Percentiles rank a stretch among this genome's conserved stretches.
These are phyloP conservation scores for Drosophila arawakana DNA, from an alignment of 1,140 invertebrate species.

Conservation along the genomic window DNA sequence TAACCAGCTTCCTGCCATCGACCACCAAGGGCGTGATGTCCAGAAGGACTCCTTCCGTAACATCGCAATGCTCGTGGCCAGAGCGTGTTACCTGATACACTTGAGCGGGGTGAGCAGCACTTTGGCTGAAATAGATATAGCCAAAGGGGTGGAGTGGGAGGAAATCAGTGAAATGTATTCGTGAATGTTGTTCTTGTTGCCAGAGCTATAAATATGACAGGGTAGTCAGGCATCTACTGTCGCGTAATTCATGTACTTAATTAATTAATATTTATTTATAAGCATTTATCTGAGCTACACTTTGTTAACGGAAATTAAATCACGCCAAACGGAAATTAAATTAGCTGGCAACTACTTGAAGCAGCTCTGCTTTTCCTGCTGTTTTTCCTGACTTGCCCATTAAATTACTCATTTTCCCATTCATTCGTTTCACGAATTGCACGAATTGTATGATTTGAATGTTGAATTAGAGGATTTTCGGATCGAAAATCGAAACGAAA, in stretches of 20 bases:
- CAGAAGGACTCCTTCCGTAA: conserved; percentile 87
- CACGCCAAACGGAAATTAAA: conserved; percentile 76
- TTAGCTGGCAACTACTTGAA: conserved; percentile 56
- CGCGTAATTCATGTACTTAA: conserved; percentile 55
- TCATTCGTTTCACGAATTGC: neutral
- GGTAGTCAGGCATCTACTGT: conserved; percentile 29
- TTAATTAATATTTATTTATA: conserved; percentile 83
- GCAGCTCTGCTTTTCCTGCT: neutral
- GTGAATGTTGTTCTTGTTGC: conserved; percentile 16
- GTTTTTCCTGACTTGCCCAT: neutral
- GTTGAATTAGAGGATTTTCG: too few species aligned
- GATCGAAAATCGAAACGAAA: neutral
- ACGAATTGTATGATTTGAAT: conserved; percentile 1
- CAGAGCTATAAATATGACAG: conserved; percentile 72
- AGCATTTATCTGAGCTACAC: conserved; percentile 49
- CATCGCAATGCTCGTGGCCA: conserved; percentile 88
- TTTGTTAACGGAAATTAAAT: conserved; percentile 74
- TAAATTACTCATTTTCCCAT: conserved; percentile 26
- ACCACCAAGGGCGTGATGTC: conserved; percentile 88
- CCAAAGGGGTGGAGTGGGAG: conserved; percentile 5
- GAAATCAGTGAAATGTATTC: conserved; percentile 25
- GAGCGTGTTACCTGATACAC: conserved; percentile 88
- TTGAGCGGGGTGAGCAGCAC: conserved; percentile 84
- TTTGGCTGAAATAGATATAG: conserved; percentile 51
- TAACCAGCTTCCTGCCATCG: conserved; percentile 87